Percentiles rank a stretch among this genome's conserved stretches.
phyloP scores from a whole-genome alignment of 2,888 invertebrate genomes.

The Gymnoscelis rufifasciata region DNA sequence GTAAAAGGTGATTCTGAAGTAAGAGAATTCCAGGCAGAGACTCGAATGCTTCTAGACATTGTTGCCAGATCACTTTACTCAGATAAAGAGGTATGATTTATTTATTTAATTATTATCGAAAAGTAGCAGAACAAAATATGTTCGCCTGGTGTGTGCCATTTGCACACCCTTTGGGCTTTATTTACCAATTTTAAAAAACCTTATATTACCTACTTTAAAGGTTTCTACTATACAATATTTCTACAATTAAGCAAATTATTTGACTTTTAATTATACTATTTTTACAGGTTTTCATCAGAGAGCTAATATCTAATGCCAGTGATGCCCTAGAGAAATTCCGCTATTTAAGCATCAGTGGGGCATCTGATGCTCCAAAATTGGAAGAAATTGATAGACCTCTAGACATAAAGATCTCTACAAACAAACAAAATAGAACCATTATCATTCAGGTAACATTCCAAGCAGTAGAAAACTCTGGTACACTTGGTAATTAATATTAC shows the following conservation, averaged over 20 bases:
- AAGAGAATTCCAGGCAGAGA: constrained; percentile 98
- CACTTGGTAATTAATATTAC: too few species aligned
- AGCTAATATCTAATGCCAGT: constrained; percentile 97
- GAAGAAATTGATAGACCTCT: constrained; percentile 82
- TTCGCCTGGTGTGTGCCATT: too few species aligned
- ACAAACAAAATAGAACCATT: constrained; percentile 90
- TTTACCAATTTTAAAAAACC: background rate
- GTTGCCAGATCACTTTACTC: constrained; percentile 98
- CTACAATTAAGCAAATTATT: too few species aligned
- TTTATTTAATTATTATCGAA: background rate
- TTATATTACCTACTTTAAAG: too few species aligned
- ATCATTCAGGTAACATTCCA: constrained; percentile 90
- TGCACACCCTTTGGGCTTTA: background rate
- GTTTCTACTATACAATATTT: too few species aligned
- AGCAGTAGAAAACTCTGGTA: too few species aligned
- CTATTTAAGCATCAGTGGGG: constrained; percentile 83
- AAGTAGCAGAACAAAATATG: too few species aligned
- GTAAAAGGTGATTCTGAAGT: constrained; percentile 82
- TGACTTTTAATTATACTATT: background rate
- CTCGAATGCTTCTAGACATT: constrained; percentile 95
- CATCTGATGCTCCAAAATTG: constrained; percentile 70
- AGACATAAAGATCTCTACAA: constrained; percentile 93
- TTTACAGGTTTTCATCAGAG: constrained; percentile 92
- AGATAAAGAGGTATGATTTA: constrained; percentile 89
- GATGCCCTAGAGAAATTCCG: constrained; percentile 97